Evolutionary conservation across 2,113 vertebrate genomes (phyloP), one percentile per base, ranked within the genome.

Genomic region (Hypomesus transpacificus): DNA sequence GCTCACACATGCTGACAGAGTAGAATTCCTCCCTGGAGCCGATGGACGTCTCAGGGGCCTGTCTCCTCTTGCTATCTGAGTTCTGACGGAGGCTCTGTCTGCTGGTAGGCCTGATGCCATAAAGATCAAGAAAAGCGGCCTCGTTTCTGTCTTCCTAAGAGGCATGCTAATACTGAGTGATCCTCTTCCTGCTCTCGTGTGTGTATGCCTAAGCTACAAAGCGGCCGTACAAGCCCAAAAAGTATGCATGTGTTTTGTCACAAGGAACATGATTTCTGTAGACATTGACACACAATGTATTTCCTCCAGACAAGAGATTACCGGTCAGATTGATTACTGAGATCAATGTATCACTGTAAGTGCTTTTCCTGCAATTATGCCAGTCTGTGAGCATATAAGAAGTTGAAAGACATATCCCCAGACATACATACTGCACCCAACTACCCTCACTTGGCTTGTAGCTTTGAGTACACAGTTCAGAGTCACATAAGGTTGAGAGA

Each of bases 21-120:
- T 71, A 72, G 85, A 81, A 92, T 89, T 89, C 82, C 89, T 85
- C 70, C 77, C 81, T 67, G 64, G 64, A 87, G 85, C 85, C 87
- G 80, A 87, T 86, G 78, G 78, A 89, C 91, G 85, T 88, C 79
- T 87, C 4, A 0, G 64, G 82, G 86, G 77, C 90, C 71, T 89
- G 89, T 90, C 87, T 89, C 79, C 87, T 90, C 90, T 85, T 89
- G 88, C 81, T 87, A 17, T 68, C 70, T 59, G 60, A 77, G 53
- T 67, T 76, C 53, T 72, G 77, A 71, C 64, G 58, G 69, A 76
- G 59, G 69, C 72, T 69, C 50, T 53, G 66, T 34, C 28, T 22
- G 18, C 66, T 75, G 71, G 51, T 39, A 57, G 34, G 70, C 68
- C 73, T 78, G 75, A 80, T 82, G 83, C 79, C 79, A 80, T 80